Conservation (phyloP, 2,888 invertebrate genomes). For the Meghimatium bilineatum region DNA sequence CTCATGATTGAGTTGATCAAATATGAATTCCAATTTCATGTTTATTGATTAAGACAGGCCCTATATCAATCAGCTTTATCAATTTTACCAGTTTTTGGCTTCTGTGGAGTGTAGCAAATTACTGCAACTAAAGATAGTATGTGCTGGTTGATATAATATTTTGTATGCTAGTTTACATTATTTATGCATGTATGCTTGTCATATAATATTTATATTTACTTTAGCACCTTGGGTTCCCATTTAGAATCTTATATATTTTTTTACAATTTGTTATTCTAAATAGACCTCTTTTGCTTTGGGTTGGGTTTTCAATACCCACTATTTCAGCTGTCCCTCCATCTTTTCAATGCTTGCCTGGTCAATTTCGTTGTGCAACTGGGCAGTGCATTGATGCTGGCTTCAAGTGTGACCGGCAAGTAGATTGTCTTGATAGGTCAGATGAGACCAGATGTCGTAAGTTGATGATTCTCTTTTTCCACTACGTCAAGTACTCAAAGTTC, state of each 20-base stretch:
- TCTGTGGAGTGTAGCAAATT: not conserved
- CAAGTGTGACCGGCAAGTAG: slow-evolving; percentile 81
- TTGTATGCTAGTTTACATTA: not conserved
- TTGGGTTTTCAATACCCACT: slow-evolving; percentile 12
- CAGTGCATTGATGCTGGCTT: slow-evolving; percentile 86
- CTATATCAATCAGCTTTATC: not conserved
- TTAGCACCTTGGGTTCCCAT: not conserved
- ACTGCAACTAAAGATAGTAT: not conserved
- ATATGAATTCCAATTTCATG: not conserved
- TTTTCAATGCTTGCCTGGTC: slow-evolving; percentile 60
- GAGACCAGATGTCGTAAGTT: slow-evolving; percentile 59
- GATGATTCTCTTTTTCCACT: slow-evolving; percentile 4
- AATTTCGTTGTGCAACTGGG: slow-evolving; percentile 79
- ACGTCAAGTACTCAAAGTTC: not conserved
- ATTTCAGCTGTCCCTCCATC: slow-evolving; percentile 55
- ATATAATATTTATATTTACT: not conserved
- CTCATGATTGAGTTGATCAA: not conserved
- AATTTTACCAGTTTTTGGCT: not conserved
- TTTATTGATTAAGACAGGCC: not conserved
- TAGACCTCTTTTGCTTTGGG: slow-evolving; percentile 34
- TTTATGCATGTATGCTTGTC: not conserved
- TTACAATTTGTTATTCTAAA: not conserved
- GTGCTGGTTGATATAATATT: not conserved
- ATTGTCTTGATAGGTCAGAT: slow-evolving; percentile 78
- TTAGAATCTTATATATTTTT: not conserved